Evolutionary conservation across 2,888 invertebrate species (phyloP).

Genomic region (Liodrosophila aerea): DNA sequence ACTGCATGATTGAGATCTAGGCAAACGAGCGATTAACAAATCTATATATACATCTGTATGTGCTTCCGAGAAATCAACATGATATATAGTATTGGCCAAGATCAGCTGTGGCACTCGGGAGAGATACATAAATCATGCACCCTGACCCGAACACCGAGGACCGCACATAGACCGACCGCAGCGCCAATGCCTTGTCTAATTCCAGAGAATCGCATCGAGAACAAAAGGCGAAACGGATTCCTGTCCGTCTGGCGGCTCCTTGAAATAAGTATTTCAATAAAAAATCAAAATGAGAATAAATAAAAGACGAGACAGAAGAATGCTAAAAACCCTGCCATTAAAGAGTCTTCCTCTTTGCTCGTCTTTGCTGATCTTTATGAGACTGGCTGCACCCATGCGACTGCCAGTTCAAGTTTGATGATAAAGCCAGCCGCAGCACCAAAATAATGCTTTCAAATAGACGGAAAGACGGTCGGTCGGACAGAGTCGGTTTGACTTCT

Average conservation of each 20-base stretch:
- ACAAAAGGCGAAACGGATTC: slow-evolving; percentile 48
- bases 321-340: slow-evolving; percentile 45
- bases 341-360: slow-evolving; percentile 41
- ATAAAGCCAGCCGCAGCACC: slow-evolving; percentile 53
- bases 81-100: too few relatives aligned
- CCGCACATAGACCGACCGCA: slow-evolving; percentile 53
- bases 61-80: too few relatives aligned
- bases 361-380: slow-evolving; percentile 14
- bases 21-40: too few relatives aligned
- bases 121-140: slow-evolving; percentile 59
- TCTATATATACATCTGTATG: too few relatives aligned
- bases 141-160: slow-evolving; percentile 32
- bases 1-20: too few relatives aligned
- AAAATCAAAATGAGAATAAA: slow-evolving; percentile 20
- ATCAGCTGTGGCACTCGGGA: background rate
- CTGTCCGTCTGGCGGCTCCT: slow-evolving; percentile 33
- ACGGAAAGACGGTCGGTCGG: slow-evolving; percentile 24
- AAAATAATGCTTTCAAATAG: slow-evolving; percentile 62
- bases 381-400: slow-evolving; percentile 60
- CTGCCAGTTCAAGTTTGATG: slow-evolving; percentile 32
- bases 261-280: slow-evolving; percentile 44
- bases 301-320: slow-evolving; percentile 21
- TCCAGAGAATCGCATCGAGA: slow-evolving; percentile 59
- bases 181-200: slow-evolving; percentile 54
- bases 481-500: slow-evolving; percentile 64